Evolutionary conservation across 2,797 vertebrate genomes (phyloP), one percentile per base, ranked within the genome.

Genomic region (Chelonia mydas): DNA sequence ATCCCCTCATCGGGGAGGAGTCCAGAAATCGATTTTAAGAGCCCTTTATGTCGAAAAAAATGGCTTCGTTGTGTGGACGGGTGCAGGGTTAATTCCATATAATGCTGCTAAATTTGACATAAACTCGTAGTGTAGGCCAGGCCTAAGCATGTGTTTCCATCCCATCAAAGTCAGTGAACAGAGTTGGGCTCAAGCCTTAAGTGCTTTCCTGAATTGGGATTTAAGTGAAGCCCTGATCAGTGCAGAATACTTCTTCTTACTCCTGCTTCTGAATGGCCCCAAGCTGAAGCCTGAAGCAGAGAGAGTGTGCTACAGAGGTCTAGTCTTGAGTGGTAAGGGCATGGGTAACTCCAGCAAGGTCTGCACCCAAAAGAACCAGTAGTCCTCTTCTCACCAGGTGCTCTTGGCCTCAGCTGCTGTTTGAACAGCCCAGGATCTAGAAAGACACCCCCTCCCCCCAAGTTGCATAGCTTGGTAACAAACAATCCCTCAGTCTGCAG

Each of bases 341-440:
- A 28, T 1, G 0, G 0, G 17, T 50, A 61, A 49, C 17, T 13
- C 65, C 27, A 57, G 11, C 54, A 82, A 82, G 3, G 1, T 1
- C 23, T n/a, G 13, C 16, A 1, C 61, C 82, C 1, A 5, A 54
- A 50, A 82, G 37, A 50, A 6, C 7, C 31, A 16, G 45, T 28
- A 37, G 25, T 37, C 41, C 61, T 91, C 83, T 68, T 33, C 31
- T 88, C 86, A 37, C 7, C 25, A 13, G 3, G 0, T 50, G 11
- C 33, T 81, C 25, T 17, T 6, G 3, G 45, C 59, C 57, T 59
- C 4, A 51, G 28, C 51, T 86, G 27, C 33, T 88, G 10, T 45
- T 19, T 80, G n/a, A 0, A 0, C 0, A 0, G 23, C 5, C 2
- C 0, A 77, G 17, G n/a, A 1, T 5, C 6, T 33, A 89, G 15